These are phyloP conservation scores for Drosophila gunungcola DNA, from an alignment of 1,140 invertebrate species.

Conservation along the genomic window DNA sequence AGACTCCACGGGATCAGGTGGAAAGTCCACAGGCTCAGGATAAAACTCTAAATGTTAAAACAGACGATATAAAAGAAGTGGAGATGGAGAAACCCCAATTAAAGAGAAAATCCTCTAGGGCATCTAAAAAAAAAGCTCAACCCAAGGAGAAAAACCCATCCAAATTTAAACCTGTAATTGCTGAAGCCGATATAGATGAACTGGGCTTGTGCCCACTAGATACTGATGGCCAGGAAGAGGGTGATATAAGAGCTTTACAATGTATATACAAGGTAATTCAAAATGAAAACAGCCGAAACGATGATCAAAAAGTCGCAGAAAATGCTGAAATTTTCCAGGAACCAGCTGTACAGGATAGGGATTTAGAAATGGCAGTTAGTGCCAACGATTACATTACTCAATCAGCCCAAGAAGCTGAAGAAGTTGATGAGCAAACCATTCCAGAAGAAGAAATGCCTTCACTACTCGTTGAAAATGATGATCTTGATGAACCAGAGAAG, in stretches of 20 bases:
- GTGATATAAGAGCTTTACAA: neutral
- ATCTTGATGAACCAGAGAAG: conserved; percentile 3
- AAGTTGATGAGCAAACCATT: neutral
- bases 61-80: neutral
- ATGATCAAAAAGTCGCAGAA: neutral
- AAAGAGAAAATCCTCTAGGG: neutral
- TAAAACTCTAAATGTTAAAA: neutral
- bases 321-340: too few species aligned
- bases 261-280: conserved; percentile 3
- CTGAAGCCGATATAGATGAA: conserved; percentile 37
- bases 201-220: conserved; percentile 41
- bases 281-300: neutral
- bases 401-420: neutral
- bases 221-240: neutral
- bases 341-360: neutral
- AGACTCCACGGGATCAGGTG: neutral
- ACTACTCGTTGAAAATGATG: conserved; percentile 47
- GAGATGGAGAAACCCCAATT: neutral
- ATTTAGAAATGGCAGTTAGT: neutral
- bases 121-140: neutral
- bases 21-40: too few species aligned
- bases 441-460: conserved; percentile 49
- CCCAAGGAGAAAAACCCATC: neutral
- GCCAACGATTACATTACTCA: neutral
- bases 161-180: neutral